These are phyloP conservation scores for Gasteruption jaculator DNA, from an alignment of 2,888 invertebrate species.

Conservation along the genomic window DNA sequence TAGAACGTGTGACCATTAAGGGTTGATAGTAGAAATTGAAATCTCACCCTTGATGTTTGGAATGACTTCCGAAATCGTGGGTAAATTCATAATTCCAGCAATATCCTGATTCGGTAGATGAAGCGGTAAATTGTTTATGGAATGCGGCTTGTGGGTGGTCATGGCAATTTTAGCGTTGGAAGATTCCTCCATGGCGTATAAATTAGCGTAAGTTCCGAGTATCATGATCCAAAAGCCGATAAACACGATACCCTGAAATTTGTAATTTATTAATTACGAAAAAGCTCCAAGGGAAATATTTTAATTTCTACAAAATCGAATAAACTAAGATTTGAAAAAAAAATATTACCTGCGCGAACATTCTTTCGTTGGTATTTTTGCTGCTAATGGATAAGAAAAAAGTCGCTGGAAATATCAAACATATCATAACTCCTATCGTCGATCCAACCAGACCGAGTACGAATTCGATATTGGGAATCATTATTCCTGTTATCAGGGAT, in stretches of 20 bases:
- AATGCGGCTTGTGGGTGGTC: constrained; percentile 33
- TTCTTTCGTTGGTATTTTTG: constrained; percentile 78
- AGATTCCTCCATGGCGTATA: constrained; percentile 67
- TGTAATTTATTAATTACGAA: constrained; percentile 10
- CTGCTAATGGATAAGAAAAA: constrained; percentile 82
- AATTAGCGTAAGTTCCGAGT: constrained; percentile 85
- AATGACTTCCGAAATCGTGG: constrained; percentile 22
- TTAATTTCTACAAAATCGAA: constrained; percentile 6
- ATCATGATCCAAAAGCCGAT: constrained; percentile 85
- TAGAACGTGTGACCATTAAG: no score
- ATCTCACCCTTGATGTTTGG: constrained; percentile 31
- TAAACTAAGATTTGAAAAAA: not conserved
- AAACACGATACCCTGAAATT: constrained; percentile 64
- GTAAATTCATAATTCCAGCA: constrained; percentile 24
- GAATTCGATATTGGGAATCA: constrained; percentile 91
- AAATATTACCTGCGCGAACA: constrained; percentile 70
- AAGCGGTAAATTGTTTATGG: constrained; percentile 39
- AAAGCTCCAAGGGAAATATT: constrained; percentile 1
- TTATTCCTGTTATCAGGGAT: constrained; percentile 74
- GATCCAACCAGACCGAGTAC: constrained; percentile 92
- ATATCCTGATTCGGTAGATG: constrained; percentile 34
- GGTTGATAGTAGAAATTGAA: no score
- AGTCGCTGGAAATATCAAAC: constrained; percentile 87
- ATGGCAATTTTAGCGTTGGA: constrained; percentile 42
- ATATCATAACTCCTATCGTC: constrained; percentile 90